These are phyloP conservation scores for Trematomus loennbergii DNA, from an alignment of 2,113 vertebrate species.

Conservation along the genomic window DNA sequence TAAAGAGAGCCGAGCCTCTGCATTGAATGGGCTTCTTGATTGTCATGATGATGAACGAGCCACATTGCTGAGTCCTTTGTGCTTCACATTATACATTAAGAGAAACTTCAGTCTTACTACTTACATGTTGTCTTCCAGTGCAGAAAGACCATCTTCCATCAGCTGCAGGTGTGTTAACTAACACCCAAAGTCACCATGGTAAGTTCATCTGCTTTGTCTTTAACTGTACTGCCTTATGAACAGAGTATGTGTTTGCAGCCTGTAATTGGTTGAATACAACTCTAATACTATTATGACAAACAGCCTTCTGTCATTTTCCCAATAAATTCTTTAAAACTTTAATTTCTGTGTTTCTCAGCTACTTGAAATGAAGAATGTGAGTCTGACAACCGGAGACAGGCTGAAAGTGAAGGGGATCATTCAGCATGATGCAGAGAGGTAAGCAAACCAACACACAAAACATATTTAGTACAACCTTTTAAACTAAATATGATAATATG, in stretches of 20 bases:
- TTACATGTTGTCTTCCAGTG: slow-evolving; percentile 12
- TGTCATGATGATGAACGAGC: not conserved
- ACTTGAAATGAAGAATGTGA: slow-evolving; percentile 84
- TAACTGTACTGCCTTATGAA: not conserved
- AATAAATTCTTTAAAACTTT: not conserved
- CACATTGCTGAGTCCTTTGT: not conserved
- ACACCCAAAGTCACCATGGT: slow-evolving; percentile 58
- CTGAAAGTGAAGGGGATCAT: slow-evolving; percentile 89
- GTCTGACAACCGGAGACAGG: slow-evolving; percentile 81
- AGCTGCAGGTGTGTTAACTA: slow-evolving; percentile 18
- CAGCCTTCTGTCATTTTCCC: not conserved
- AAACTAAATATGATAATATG: not conserved
- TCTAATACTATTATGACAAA: not conserved
- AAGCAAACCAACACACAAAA: not conserved
- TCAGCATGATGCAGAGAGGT: slow-evolving; percentile 73
- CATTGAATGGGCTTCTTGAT: not conserved
- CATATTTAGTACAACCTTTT: not conserved
- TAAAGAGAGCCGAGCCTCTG: not conserved
- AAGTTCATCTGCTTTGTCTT: not conserved
- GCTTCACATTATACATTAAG: not conserved
- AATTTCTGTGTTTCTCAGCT: slow-evolving; percentile 51
- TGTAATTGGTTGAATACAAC: not conserved
- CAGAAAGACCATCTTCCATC: not conserved
- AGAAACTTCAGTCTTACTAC: not conserved
- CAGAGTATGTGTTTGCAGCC: not conserved